phyloP scores from a whole-genome alignment of 92 coral and sea anemone species.

The Parazoanthus darwini region DNA sequence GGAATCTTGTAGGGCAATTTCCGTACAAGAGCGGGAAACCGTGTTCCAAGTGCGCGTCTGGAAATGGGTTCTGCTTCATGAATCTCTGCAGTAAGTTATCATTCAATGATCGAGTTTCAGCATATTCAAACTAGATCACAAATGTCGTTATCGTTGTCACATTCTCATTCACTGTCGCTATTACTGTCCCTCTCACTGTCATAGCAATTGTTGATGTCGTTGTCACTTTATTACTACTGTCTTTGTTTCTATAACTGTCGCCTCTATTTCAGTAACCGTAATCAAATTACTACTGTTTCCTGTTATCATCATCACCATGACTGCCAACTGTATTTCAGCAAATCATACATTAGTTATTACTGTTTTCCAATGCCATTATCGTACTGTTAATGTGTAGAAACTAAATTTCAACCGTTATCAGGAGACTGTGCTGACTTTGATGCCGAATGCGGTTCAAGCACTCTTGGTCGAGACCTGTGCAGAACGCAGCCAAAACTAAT shows the following conservation, averaged over 20 bases:
- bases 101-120: no score
- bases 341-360: no score
- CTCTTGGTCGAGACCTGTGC: conserved; percentile 60
- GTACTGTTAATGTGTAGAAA: neutral
- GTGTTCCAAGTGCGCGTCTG: conserved; percentile 74
- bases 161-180: neutral
- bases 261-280: no score
- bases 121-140: neutral
- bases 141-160: no score
- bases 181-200: no score
- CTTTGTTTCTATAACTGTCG: no score
- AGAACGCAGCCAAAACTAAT: conserved; percentile 46
- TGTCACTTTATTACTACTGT: no score
- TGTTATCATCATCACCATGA: no score
- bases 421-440: conserved; percentile 70
- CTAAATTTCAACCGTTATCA: neutral
- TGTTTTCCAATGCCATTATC: neutral
- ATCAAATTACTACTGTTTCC: no score
- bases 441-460: conserved; percentile 52
- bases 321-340: no score
- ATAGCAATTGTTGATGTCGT: no score
- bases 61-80: conserved; percentile 76
- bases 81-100: conserved; percentile 74
- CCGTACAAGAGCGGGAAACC: conserved; percentile 73
- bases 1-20: conserved; percentile 50